These are phyloP conservation scores for Ichneumon xanthorius DNA, from an alignment of 2,888 invertebrate species.

Conservation along the genomic window DNA sequence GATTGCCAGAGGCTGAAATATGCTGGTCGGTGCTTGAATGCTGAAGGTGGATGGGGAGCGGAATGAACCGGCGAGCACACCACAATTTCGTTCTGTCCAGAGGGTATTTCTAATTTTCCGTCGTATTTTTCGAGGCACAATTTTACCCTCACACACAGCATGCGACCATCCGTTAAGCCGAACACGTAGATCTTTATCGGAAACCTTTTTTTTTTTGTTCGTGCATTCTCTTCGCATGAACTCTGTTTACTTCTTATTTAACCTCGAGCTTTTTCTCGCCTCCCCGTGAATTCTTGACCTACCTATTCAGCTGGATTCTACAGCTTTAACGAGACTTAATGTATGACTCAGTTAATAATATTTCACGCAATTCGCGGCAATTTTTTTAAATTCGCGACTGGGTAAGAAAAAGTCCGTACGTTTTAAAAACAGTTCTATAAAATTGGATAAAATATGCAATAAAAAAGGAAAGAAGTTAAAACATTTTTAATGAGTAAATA, in stretches of 20 bases:
- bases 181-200: constrained; percentile 14
- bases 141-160: constrained; percentile 38
- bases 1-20: constrained; percentile 59
- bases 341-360: not conserved
- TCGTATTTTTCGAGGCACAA: constrained; percentile 59
- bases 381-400: not conserved
- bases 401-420: not conserved
- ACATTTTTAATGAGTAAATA: no score
- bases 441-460: no score
- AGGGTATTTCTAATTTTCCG: constrained; percentile 73
- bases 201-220: not conserved
- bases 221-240: constrained; percentile 27
- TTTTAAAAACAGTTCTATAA: not conserved
- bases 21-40: constrained; percentile 36
- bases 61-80: constrained; percentile 8
- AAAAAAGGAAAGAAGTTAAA: no score
- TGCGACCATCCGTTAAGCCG: not conserved
- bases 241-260: constrained; percentile 16
- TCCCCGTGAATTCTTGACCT: constrained; percentile 8
- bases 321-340: not conserved
- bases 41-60: not conserved
- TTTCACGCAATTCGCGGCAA: not conserved
- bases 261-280: constrained; percentile 7
- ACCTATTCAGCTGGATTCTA: constrained; percentile 4
- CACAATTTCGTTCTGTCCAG: constrained; percentile 56